A percentile compares a stretch with the other conserved stretches of the same genome.
phyloP scores from a whole-genome alignment of 2,113 vertebrate species.

The Zosterops hypoxanthus region DNA sequence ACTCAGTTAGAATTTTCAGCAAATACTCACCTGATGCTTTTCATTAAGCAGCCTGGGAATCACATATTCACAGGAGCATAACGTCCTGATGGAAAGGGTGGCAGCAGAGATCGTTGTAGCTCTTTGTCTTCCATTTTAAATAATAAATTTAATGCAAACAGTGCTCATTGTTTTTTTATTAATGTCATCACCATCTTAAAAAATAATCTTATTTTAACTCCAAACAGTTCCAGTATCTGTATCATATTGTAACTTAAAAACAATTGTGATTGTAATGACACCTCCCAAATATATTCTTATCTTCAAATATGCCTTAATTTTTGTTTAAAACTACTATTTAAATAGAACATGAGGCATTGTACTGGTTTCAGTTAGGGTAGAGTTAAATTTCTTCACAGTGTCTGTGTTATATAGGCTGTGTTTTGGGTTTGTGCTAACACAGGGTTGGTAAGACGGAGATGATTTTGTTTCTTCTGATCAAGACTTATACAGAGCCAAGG shows the following conservation, averaged over 20 bases:
- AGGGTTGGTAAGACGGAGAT: background rate
- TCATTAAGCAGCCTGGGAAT: background rate
- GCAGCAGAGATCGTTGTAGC: background rate
- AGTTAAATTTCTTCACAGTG: background rate
- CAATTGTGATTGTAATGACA: background rate
- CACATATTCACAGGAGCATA: background rate
- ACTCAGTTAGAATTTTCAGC: background rate
- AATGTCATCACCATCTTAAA: background rate
- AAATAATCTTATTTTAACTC: background rate
- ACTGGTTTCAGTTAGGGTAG: background rate
- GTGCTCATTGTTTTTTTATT: background rate
- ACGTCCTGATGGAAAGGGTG: background rate
- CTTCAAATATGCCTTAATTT: background rate
- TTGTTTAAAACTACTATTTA: background rate
- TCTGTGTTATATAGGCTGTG: accelerated
- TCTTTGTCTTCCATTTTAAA: background rate
- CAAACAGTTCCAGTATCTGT: background rate
- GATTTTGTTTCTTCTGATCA: background rate
- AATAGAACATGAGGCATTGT: background rate
- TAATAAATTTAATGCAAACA: background rate
- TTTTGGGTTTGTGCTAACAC: background rate
- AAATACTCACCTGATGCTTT: background rate
- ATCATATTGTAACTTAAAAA: background rate
- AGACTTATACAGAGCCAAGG: background rate
- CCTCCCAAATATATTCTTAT: background rate